A percentile compares a stretch with the other conserved stretches of the same genome.
Conservation (phyloP, 2,113 vertebrate species). For the Epinephelus moara region DNA sequence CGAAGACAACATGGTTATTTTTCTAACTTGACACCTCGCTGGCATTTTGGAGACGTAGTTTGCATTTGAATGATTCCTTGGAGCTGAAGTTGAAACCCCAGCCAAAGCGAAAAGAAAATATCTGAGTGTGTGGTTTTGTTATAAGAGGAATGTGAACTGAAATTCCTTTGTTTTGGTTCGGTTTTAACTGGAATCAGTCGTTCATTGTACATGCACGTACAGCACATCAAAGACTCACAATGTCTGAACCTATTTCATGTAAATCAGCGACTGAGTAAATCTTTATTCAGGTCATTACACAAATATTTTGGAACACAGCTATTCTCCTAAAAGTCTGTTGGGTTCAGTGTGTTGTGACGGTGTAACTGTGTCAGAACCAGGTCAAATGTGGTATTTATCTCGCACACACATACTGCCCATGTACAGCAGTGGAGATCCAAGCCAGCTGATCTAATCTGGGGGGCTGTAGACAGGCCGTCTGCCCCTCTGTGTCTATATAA, state of each 20-base stretch:
- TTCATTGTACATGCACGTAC: not conserved
- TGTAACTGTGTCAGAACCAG: not conserved
- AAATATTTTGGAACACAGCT: not conserved
- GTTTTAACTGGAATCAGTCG: conserved; percentile 2
- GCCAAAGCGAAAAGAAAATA: conserved; percentile 36
- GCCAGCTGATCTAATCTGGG: conserved; percentile 75
- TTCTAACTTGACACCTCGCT: conserved; percentile 57
- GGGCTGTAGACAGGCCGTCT: conserved; percentile 71
- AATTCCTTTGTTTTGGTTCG: conserved; percentile 20
- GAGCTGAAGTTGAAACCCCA: conserved; percentile 5
- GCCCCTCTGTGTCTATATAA: conserved; percentile 72
- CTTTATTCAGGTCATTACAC: not conserved
- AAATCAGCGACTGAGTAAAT: too few relatives aligned
- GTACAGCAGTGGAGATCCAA: conserved; percentile 36
- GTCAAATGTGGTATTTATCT: conserved; percentile 21
- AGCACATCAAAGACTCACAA: not conserved
- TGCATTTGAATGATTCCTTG: conserved; percentile 45
- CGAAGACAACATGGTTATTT: conserved; percentile 42
- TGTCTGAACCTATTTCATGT: too few relatives aligned
- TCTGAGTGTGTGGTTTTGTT: conserved; percentile 34
- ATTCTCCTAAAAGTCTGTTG: not conserved
- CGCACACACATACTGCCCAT: conserved; percentile 14
- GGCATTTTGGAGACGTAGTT: conserved; percentile 53
- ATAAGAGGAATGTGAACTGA: conserved; percentile 25
- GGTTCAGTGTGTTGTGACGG: not conserved